Conservation (phyloP, 2,797 vertebrate species). For the Silurus aristotelis region DNA sequence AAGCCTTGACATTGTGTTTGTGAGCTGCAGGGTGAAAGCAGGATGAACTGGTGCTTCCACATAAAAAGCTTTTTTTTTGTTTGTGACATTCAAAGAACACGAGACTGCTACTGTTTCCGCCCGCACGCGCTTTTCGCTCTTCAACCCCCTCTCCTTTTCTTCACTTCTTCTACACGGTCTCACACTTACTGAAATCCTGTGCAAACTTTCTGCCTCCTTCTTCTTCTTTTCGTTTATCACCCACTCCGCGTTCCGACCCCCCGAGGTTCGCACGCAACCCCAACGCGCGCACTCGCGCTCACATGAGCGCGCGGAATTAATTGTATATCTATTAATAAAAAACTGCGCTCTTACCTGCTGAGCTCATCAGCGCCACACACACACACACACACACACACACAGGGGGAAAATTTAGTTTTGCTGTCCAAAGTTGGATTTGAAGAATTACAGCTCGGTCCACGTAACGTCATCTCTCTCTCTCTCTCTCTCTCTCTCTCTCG, state of each 20-base stretch:
- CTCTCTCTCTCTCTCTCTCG: neutral
- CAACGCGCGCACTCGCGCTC: too few relatives aligned
- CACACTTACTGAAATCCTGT: neutral
- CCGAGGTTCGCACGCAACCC: too few relatives aligned
- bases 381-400: neutral
- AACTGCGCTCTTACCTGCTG: too few relatives aligned
- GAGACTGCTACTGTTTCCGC: neutral
- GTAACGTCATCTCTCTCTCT: too few relatives aligned
- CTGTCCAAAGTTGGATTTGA: neutral
- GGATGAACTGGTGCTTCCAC: constrained; percentile 14
- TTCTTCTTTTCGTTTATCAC: too few relatives aligned
- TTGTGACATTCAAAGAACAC: neutral
- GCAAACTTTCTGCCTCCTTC: neutral
- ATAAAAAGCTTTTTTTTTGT: neutral
- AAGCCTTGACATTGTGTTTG: neutral
- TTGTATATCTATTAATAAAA: too few relatives aligned
- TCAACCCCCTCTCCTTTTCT: neutral
- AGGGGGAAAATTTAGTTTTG: too few relatives aligned
- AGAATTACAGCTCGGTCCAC: neutral
- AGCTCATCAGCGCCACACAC: neutral
- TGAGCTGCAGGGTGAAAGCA: neutral
- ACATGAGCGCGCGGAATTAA: too few relatives aligned
- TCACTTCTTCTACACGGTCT: neutral
- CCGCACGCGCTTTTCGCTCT: neutral
- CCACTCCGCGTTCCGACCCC: too few relatives aligned